Evolutionary conservation across 2,113 vertebrate species (phyloP).

Genomic region (Echinops telfairi): DNA sequence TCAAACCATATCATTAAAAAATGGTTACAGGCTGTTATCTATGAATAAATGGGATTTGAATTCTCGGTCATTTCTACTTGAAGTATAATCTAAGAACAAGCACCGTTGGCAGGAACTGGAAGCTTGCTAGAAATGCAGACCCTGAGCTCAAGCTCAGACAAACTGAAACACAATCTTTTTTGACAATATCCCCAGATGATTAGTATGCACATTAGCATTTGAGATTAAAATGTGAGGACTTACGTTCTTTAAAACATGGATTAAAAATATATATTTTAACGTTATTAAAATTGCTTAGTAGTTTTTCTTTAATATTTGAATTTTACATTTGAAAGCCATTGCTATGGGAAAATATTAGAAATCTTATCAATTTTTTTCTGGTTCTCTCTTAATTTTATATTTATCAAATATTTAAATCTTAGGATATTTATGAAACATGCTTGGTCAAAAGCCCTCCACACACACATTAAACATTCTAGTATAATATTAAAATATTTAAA

Average conservation of each 20-base stretch:
- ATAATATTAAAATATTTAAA: conserved; percentile 20
- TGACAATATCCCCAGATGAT: fast-evolving
- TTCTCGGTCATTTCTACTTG: neutral
- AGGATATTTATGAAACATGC: neutral
- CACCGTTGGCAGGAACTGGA: no score
- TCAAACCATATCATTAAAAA: no score
- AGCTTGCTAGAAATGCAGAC: neutral
- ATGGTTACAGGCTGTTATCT: neutral
- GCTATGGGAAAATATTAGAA: neutral
- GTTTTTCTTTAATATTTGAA: neutral
- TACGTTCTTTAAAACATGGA: no score
- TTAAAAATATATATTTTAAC: neutral
- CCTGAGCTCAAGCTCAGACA: neutral
- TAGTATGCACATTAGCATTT: neutral
- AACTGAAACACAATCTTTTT: neutral
- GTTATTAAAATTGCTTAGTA: neutral
- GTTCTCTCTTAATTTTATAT: conserved; percentile 12
- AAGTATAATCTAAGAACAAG: neutral
- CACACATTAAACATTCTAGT: neutral
- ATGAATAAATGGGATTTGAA: neutral
- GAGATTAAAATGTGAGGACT: neutral
- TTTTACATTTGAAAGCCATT: conserved; percentile 33
- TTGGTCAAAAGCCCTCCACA: neutral
- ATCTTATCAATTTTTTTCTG: neutral
- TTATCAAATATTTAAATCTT: neutral